These are phyloP conservation scores for Chloroceryle aenea DNA, from an alignment of 2,113 vertebrate species.

Conservation along the genomic window DNA sequence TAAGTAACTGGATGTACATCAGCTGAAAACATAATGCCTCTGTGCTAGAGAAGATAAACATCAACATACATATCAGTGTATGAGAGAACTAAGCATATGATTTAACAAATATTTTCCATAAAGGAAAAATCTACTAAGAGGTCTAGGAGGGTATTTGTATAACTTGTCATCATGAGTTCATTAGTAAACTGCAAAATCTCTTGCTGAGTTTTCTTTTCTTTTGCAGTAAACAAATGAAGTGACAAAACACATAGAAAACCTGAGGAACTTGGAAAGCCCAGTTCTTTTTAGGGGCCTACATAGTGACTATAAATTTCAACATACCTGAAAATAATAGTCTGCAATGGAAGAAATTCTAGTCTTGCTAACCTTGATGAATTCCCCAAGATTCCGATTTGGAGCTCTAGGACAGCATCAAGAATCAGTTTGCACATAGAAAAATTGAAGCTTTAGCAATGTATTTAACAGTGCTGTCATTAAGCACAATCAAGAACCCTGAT, in stretches of 20 bases:
- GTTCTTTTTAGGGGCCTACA: background rate
- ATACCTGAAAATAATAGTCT: background rate
- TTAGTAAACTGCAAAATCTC: background rate
- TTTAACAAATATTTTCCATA: background rate
- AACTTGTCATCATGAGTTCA: background rate
- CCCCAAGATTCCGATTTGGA: background rate
- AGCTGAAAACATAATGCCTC: background rate
- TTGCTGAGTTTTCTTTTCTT: background rate
- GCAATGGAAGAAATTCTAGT: background rate
- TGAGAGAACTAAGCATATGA: background rate
- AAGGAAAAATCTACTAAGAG: background rate
- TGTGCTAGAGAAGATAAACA: conserved; percentile 2
- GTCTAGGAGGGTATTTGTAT: background rate
- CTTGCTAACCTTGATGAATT: background rate
- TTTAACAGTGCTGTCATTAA: background rate
- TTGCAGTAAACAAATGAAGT: background rate
- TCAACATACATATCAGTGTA: background rate
- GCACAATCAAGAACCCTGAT: background rate
- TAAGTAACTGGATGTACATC: conserved; percentile 46
- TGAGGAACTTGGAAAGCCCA: background rate
- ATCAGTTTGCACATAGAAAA: background rate
- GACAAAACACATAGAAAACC: background rate
- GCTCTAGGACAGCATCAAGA: background rate
- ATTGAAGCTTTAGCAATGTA: background rate
- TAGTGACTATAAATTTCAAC: background rate